Percentiles rank a stretch among this genome's conserved stretches.
Evolutionary conservation across 2,797 vertebrate genomes (phyloP).

Genomic region (Eurystomus glaucurus): DNA sequence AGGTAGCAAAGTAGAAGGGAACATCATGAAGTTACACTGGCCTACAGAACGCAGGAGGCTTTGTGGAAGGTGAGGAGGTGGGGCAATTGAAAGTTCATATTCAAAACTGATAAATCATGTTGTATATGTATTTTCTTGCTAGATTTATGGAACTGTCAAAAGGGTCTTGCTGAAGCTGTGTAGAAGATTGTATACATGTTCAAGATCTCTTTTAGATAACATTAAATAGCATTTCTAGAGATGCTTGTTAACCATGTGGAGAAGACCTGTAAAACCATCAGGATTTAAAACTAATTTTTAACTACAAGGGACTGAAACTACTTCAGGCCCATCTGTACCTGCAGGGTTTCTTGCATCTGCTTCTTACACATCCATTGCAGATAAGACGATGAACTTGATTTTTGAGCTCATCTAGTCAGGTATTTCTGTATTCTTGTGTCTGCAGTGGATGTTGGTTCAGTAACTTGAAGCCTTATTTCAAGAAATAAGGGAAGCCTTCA

Average conservation of each 20-base stretch:
- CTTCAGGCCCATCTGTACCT: not conserved
- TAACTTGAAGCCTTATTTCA: not conserved
- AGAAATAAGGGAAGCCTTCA: not conserved
- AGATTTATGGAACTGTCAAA: not conserved
- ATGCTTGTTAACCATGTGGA: not conserved
- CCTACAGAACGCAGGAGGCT: not conserved
- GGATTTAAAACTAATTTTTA: not conserved
- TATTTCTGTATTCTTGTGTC: not conserved
- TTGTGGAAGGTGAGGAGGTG: not conserved
- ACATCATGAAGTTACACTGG: not conserved
- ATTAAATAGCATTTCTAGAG: not conserved
- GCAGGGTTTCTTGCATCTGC: not conserved
- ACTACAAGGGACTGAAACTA: not conserved
- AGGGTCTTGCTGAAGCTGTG: not conserved
- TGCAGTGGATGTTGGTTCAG: not conserved
- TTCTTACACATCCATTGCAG: not conserved
- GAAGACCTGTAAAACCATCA: not conserved
- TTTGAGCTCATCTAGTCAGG: not conserved
- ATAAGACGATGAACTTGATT: not conserved
- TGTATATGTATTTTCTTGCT: not conserved
- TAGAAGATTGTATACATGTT: not conserved
- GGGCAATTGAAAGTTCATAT: not conserved
- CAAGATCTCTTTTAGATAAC: not conserved
- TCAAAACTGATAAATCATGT: not conserved
- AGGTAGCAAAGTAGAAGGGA: not conserved